Conservation (phyloP, 1,140 invertebrate species). For the Polyergus mexicanus region DNA sequence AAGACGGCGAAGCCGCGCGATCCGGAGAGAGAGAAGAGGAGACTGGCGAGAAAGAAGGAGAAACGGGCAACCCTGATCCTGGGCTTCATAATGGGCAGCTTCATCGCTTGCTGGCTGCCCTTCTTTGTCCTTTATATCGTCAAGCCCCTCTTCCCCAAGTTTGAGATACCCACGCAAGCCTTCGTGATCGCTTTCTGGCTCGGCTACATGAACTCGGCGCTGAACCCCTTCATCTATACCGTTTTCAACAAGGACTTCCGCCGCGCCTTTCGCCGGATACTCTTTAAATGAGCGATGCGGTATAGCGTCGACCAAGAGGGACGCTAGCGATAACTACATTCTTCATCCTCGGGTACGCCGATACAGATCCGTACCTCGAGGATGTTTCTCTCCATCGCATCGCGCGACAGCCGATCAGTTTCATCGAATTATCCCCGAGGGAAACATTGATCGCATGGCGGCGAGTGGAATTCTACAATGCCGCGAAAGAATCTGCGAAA, state of each 20-base stretch:
- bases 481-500: conserved; percentile 7
- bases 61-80: conserved; percentile 98
- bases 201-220: conserved; percentile 99
- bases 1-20: conserved; percentile 93
- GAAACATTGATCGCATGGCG: conserved; percentile 29
- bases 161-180: conserved; percentile 93
- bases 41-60: conserved; percentile 98
- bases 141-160: conserved; percentile 92
- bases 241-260: conserved; percentile 99
- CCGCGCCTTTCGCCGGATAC: conserved; percentile 96
- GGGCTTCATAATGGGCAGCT: conserved; percentile 99
- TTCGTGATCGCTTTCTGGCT: conserved; percentile 99
- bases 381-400: conserved; percentile 17
- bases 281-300: conserved; percentile 93
- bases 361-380: conserved; percentile 25
- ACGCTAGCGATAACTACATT: conserved; percentile 62
- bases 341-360: conserved; percentile 18
- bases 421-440: conserved; percentile 1
- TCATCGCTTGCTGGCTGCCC: conserved; percentile 99
- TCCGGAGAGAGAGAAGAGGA: conserved; percentile 96
- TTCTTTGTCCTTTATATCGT: conserved; percentile 98
- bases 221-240: conserved; percentile 99
- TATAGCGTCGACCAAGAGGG: conserved; percentile 26
- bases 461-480: conserved; percentile 6
- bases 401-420: conserved; percentile 17